Percentiles rank a stretch among this genome's conserved stretches.
Conservation (phyloP, 2,797 vertebrate genomes). For the Labroides dimidiatus region DNA sequence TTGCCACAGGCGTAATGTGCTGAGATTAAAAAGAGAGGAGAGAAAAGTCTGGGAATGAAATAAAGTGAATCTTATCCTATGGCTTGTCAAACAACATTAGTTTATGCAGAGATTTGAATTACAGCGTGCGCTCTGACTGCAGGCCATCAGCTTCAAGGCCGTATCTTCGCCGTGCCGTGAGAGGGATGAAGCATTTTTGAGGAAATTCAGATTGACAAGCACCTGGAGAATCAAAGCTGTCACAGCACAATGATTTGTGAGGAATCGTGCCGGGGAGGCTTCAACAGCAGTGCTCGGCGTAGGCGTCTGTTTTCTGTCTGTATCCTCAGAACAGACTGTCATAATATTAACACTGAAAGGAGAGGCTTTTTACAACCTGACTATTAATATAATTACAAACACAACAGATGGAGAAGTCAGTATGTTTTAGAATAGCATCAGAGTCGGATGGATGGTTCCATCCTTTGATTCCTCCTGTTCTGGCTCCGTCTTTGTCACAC, state of each 20-base stretch:
- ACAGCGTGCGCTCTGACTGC: constrained; percentile 48
- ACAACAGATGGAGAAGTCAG: background rate
- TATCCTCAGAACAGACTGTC: constrained; percentile 21
- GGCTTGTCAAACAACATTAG: constrained; percentile 68
- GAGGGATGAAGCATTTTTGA: constrained; percentile 55
- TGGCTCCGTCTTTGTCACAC: no score
- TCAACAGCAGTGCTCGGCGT: constrained; percentile 15
- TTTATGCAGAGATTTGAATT: constrained; percentile 58
- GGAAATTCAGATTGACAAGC: constrained; percentile 72
- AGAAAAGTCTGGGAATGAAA: constrained; percentile 58
- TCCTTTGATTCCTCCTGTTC: no score
- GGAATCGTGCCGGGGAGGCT: constrained; percentile 49
- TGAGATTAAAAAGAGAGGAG: constrained; percentile 59
- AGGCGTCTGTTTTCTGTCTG: constrained; percentile 36
- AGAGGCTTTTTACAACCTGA: background rate
- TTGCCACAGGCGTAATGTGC: constrained; percentile 60
- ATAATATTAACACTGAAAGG: constrained; percentile 11
- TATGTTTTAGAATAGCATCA: no score
- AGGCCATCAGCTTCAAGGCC: constrained; percentile 53
- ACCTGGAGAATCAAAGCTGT: constrained; percentile 58
- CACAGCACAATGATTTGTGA: constrained; percentile 65
- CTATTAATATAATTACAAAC: background rate
- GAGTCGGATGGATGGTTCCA: background rate
- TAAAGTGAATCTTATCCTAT: constrained; percentile 66
- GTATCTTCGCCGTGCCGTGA: constrained; percentile 19